Base-by-base conservation (phyloP, 2,888 invertebrate genomes). In the Callyntrura sp. region DNA sequence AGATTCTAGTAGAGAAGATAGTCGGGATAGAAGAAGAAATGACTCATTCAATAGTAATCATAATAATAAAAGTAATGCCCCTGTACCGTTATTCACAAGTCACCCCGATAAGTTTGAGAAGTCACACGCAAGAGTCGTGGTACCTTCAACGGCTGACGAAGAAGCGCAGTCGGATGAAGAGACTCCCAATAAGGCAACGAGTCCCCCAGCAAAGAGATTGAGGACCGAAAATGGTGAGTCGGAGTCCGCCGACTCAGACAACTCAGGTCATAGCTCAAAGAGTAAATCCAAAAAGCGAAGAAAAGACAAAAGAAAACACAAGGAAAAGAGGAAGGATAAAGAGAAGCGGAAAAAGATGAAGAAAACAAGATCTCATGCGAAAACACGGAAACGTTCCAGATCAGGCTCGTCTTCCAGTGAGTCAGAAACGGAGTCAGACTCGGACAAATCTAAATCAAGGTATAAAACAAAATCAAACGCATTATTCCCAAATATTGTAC, bases 251-350 rank as follows among this genome's bases (percentile, higher is more conserved):
- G 79, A 85, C 17, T 43, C 85, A 43, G 90, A 85, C 20, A 82
- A 84, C 11, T 90, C 90, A 23, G 83, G 85, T 55, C 78, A 90
- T 6, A 81, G 85, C 20, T 92, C 89, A 48, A 83, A 65, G 68
- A 92, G 81, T 84, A 93, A 92, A 87, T 90, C 90, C 82, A 93
- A 91, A 86, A 93, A 92, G 89, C 92, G 90, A 76, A 93, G 68
- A 88, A 93, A 92, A 95, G 91, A 95, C 94, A 91, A 95, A 94
- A 88, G 95, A 94, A 92, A 95, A 96, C 93, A 90, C 91, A 90
- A 94, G 96, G 96, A 93, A 97, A 97, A 70, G 97, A 97, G 94
- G 96, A 97, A 94, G 97, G 96, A 94, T 97, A 97, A 94, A 95
- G 95, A 92, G 95, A 95, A 87, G 94, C 95, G 90, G 83, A 94